These are phyloP conservation scores for Pelusios castaneus DNA, from an alignment of 2,113 vertebrate genomes.

Conservation along the genomic window DNA sequence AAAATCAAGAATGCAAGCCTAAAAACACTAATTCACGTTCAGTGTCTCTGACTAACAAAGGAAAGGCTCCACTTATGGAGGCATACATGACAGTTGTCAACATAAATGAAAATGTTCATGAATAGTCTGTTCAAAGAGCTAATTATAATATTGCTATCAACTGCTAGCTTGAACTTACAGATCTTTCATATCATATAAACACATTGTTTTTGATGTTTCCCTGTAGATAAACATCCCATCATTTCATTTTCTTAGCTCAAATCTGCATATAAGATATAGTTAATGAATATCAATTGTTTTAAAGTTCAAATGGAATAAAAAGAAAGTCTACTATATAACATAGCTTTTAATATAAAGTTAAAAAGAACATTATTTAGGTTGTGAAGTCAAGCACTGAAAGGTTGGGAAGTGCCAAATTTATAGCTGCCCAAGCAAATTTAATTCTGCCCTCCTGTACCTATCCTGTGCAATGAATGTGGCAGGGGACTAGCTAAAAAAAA, in stretches of 20 bases:
- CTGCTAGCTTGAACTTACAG: conserved; percentile 56
- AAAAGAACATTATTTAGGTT: neutral
- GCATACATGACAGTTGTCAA: conserved; percentile 70
- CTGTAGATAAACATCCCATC: conserved; percentile 70
- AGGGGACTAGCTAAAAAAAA: neutral
- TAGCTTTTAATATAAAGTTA: neutral
- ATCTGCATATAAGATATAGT: neutral
- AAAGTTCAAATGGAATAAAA: neutral
- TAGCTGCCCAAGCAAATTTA: neutral
- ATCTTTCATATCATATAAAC: conserved; percentile 64
- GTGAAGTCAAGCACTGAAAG: neutral
- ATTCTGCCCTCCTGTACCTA: neutral
- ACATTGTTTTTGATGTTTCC: conserved; percentile 70
- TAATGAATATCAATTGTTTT: neutral
- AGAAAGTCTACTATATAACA: neutral
- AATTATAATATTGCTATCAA: conserved; percentile 75
- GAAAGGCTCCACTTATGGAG: conserved; percentile 20
- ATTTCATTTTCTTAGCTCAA: conserved; percentile 53
- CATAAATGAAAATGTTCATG: conserved; percentile 73
- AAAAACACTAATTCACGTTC: neutral
- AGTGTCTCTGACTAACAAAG: neutral
- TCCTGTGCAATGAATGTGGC: neutral
- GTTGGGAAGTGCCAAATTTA: neutral
- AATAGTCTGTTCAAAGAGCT: conserved; percentile 67
- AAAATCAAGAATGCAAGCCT: neutral